A percentile compares a stretch with the other conserved stretches of the same genome.
phyloP scores from a whole-genome alignment of 2,113 vertebrate species.

The Melospiza melodia region DNA sequence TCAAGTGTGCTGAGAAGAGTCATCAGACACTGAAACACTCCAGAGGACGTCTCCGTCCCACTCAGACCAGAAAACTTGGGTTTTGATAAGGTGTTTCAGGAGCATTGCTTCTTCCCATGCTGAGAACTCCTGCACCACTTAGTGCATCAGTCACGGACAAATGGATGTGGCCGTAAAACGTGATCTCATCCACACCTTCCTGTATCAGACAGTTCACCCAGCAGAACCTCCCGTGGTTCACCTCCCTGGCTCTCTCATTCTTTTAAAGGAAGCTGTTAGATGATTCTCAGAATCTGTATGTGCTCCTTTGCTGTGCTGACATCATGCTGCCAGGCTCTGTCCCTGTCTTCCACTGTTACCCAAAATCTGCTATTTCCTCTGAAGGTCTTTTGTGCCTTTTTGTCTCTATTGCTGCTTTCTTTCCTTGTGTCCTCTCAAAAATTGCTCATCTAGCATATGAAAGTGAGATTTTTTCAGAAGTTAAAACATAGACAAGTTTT shows the following conservation, averaged over 20 bases:
- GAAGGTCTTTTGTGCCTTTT: background rate
- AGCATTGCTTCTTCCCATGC: background rate
- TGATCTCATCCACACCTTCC: background rate
- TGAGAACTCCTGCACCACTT: background rate
- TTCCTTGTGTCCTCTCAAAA: background rate
- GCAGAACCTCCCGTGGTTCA: background rate
- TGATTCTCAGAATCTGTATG: background rate
- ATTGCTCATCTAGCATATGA: background rate
- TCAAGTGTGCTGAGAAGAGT: fast-evolving
- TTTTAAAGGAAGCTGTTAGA: background rate
- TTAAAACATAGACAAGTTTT: background rate
- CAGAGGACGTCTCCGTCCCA: background rate
- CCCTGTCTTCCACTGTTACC: background rate
- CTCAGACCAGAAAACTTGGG: background rate
- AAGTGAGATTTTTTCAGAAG: background rate
- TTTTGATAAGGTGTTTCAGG: background rate
- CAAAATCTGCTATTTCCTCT: background rate
- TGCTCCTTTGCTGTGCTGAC: background rate
- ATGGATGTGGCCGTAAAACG: fast-evolving
- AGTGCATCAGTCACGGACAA: background rate
- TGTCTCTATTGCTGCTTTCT: background rate
- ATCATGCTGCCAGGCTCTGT: background rate
- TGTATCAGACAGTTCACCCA: background rate
- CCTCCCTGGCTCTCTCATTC: background rate
- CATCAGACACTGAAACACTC: background rate